Evolutionary conservation across 2,797 vertebrate species (phyloP).

Genomic region (Linurgus olivaceus): DNA sequence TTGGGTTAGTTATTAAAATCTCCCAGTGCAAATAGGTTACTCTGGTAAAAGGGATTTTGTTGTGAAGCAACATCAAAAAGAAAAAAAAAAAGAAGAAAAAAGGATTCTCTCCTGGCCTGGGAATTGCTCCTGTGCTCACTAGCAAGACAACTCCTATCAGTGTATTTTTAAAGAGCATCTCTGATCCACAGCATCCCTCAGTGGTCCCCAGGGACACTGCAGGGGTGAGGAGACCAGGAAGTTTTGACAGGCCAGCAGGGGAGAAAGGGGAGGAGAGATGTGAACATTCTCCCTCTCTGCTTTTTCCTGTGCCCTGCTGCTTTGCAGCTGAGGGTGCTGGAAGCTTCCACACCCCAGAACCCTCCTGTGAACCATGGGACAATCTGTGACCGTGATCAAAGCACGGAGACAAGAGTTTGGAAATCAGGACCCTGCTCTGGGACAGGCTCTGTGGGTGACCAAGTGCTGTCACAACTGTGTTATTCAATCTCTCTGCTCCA

Average conservation of each 20-base stretch:
- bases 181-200: constrained; percentile 40
- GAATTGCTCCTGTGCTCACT: background rate
- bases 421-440: background rate
- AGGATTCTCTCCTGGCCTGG: background rate
- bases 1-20: constrained; percentile 61
- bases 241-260: background rate
- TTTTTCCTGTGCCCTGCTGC: background rate
- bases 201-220: constrained; percentile 37
- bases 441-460: background rate
- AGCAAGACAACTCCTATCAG: background rate
- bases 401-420: background rate
- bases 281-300: background rate
- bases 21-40: constrained; percentile 47
- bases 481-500: background rate
- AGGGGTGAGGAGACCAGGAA: background rate
- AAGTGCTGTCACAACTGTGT: background rate
- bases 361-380: background rate
- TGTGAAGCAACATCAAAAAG: constrained; percentile 29
- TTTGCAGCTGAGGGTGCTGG: background rate
- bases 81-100: background rate
- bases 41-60: constrained; percentile 22
- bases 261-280: background rate
- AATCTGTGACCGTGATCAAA: rapidly evolving
- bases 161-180: constrained; percentile 5
- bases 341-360: background rate